These are phyloP conservation scores for Aplysia californica DNA, from an alignment of 1,140 invertebrate genomes.

Conservation along the genomic window DNA sequence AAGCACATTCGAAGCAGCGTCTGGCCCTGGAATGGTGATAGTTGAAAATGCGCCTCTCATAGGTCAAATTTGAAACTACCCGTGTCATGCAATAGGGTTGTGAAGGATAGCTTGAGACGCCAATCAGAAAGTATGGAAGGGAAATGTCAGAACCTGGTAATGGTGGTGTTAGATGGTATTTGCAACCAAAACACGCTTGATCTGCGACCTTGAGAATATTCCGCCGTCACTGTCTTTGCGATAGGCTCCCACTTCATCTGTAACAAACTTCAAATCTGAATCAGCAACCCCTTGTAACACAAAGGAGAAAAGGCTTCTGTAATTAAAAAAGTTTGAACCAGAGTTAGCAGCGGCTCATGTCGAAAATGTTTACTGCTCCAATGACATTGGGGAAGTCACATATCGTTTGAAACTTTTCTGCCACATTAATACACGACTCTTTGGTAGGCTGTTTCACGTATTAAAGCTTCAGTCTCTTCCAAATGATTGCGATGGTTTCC, in stretches of 20 bases:
- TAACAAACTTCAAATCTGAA: constrained; percentile 3
- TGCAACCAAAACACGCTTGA: neutral
- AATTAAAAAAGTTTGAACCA: neutral
- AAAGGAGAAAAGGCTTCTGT: neutral
- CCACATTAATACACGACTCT: neutral
- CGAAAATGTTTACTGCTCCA: neutral
- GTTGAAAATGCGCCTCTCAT: constrained; percentile 12
- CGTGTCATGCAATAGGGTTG: constrained; percentile 15
- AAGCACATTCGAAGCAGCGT: constrained; percentile 22
- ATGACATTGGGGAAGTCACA: neutral
- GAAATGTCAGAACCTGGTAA: neutral
- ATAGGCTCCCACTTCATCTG: constrained; percentile 8
- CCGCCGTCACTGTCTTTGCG: constrained; percentile 15
- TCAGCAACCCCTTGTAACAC: neutral
- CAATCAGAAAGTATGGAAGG: constrained; percentile 18
- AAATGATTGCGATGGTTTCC: neutral
- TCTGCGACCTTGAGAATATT: constrained; percentile 10
- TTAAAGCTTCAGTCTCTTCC: neutral
- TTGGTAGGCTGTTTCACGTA: neutral
- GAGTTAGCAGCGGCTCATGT: neutral
- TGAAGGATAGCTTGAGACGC: constrained; percentile 13
- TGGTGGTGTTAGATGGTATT: constrained; percentile 1
- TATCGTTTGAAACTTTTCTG: neutral
- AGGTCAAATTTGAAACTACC: constrained; percentile 6
- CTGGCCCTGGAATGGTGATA: constrained; percentile 22